Conservation (phyloP, 2,888 invertebrate genomes). For the Agriotes lineatus region DNA sequence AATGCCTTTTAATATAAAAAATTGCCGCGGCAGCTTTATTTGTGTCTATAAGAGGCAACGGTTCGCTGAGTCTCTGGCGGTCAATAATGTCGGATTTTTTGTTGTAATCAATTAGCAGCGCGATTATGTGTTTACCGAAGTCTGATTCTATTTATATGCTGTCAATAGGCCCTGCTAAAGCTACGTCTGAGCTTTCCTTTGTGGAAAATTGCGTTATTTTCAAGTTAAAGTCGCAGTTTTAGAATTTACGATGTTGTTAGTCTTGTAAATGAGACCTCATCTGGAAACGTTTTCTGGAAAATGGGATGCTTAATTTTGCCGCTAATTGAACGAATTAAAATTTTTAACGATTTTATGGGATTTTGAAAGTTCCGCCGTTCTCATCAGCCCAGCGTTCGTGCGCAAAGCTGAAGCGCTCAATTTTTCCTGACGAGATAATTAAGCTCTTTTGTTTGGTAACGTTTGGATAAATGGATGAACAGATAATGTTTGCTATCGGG, state of each 20-base stretch:
- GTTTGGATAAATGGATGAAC: slow-evolving; percentile 2
- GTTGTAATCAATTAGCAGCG: not conserved
- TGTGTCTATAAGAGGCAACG: not conserved
- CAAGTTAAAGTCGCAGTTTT: too few relatives aligned
- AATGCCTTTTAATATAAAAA: too few relatives aligned
- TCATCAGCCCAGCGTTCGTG: too few relatives aligned
- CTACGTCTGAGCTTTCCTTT: not conserved
- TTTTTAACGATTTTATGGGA: too few relatives aligned
- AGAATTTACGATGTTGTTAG: too few relatives aligned
- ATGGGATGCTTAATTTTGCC: too few relatives aligned
- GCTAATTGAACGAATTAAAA: too few relatives aligned
- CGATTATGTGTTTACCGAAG: slow-evolving; percentile 6
- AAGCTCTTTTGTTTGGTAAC: not conserved
- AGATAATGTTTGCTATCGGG: slow-evolving; percentile 2
- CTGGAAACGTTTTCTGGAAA: too few relatives aligned
- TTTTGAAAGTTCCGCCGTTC: too few relatives aligned
- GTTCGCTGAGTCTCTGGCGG: not conserved
- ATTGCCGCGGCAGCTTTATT: too few relatives aligned
- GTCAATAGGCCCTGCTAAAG: not conserved
- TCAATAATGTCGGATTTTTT: not conserved
- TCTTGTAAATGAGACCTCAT: too few relatives aligned
- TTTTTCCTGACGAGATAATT: not conserved
- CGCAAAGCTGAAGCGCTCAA: not conserved
- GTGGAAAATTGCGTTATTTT: not conserved
- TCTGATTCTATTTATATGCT: not conserved